These are phyloP conservation scores for Calonectris borealis DNA, from an alignment of 2,113 vertebrate genomes.

Conservation along the genomic window DNA sequence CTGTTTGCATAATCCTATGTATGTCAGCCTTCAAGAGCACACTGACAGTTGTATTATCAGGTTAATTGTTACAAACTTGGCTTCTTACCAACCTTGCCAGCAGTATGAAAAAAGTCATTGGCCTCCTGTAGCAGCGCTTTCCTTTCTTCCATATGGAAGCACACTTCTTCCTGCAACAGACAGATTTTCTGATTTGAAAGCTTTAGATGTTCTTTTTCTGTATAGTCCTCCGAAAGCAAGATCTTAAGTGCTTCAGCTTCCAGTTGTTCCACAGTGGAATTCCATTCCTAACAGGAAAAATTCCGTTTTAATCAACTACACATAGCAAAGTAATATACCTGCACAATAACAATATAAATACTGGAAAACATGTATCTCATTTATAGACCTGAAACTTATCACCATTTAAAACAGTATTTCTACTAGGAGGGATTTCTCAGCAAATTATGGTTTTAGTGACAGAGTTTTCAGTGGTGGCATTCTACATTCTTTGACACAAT, in stretches of 20 bases:
- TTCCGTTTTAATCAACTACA: background rate
- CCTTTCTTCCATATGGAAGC: slow-evolving; percentile 68
- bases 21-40: background rate
- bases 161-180: slow-evolving; percentile 71
- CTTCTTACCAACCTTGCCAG: slow-evolving; percentile 77
- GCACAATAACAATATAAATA: background rate
- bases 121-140: slow-evolving; percentile 73
- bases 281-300: slow-evolving; percentile 77
- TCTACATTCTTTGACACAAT: background rate
- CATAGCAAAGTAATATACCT: background rate
- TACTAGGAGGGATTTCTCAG: background rate
- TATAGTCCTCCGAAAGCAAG: slow-evolving; percentile 52
- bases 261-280: slow-evolving; percentile 60
- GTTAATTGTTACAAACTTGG: background rate
- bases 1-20: background rate
- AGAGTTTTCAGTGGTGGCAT: background rate
- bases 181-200: slow-evolving; percentile 75
- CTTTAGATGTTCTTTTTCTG: slow-evolving; percentile 73
- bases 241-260: slow-evolving; percentile 72
- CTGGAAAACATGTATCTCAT: background rate
- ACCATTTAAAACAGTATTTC: background rate
- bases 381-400: background rate
- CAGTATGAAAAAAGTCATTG: slow-evolving; percentile 79
- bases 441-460: background rate
- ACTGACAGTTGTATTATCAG: background rate